phyloP scores from a whole-genome alignment of 1,140 invertebrate genomes.

The Psix sp. region DNA sequence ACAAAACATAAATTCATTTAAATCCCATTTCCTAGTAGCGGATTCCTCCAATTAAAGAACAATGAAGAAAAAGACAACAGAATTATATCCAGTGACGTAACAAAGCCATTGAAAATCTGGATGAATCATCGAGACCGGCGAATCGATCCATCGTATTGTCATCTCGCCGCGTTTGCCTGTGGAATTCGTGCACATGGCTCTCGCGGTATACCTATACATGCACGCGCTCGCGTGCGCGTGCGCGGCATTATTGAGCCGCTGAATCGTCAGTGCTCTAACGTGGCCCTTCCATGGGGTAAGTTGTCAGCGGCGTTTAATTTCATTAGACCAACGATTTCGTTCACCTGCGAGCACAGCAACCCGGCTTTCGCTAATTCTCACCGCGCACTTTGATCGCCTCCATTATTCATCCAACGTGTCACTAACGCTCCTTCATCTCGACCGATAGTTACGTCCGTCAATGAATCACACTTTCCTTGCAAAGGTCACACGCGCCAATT shows the following conservation, averaged over 20 bases:
- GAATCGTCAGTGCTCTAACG: constrained; percentile 54
- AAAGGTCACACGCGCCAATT: constrained; percentile 29
- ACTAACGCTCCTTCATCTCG: background rate
- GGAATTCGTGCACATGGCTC: constrained; percentile 45
- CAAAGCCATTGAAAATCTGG: background rate
- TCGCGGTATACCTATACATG: constrained; percentile 30
- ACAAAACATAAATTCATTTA: too few relatives aligned
- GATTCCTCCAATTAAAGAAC: too few relatives aligned
- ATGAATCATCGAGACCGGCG: constrained; percentile 22
- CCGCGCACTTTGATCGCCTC: too few relatives aligned
- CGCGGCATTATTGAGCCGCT: constrained; percentile 70
- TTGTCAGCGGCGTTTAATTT: constrained; percentile 62
- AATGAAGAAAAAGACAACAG: too few relatives aligned
- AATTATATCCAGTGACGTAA: too few relatives aligned
- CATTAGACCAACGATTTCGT: constrained; percentile 33
- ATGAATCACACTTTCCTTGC: constrained; percentile 17
- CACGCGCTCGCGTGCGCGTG: constrained; percentile 58
- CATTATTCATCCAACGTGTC: background rate
- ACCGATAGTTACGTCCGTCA: constrained; percentile 2
- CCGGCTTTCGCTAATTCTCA: too few relatives aligned
- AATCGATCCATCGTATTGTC: constrained; percentile 23
- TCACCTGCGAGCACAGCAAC: constrained; percentile 10
- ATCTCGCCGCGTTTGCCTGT: constrained; percentile 41
- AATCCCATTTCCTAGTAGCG: too few relatives aligned
- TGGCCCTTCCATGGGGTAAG: constrained; percentile 73